Percentiles rank a stretch among this genome's conserved stretches.
Evolutionary conservation across 30 jellyfish, hydroid and myxozoan species (phyloP).

Genomic region (Turritopsis dohrnii): DNA sequence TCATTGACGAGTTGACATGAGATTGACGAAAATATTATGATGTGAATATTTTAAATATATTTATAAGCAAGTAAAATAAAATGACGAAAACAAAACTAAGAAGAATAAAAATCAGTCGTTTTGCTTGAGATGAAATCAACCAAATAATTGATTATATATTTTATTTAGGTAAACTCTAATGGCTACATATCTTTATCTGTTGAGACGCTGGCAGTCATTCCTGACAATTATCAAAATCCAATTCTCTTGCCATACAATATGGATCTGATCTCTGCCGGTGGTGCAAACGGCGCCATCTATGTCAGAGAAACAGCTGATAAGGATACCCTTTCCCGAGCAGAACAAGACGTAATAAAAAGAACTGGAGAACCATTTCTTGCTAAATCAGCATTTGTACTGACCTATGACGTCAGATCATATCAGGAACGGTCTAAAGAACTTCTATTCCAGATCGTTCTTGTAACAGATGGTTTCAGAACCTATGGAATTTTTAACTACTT

Average conservation of each 20-base stretch:
- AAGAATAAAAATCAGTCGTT: no score
- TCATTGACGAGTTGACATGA: no score
- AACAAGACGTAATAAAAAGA: background rate
- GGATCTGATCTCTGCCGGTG: background rate
- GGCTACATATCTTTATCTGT: background rate
- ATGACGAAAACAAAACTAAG: no score
- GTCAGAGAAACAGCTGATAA: background rate
- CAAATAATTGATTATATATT: no score
- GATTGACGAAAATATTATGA: no score
- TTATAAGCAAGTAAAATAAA: no score
- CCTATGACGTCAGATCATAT: background rate
- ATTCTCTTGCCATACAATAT: background rate
- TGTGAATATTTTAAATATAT: no score
- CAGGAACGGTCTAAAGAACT: background rate
- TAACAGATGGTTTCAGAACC: slow-evolving; percentile 11
- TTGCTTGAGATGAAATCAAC: no score
- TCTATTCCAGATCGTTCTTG: background rate
- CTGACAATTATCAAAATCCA: background rate
- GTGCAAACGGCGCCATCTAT: background rate
- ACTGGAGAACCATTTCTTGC: background rate
- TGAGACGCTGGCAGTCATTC: background rate
- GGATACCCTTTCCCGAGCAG: background rate
- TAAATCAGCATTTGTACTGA: background rate
- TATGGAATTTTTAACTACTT: slow-evolving; percentile 2
- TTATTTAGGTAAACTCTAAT: background rate